Evolutionary conservation across 1,140 invertebrate species (phyloP).

Genomic region (Euschistus heros): DNA sequence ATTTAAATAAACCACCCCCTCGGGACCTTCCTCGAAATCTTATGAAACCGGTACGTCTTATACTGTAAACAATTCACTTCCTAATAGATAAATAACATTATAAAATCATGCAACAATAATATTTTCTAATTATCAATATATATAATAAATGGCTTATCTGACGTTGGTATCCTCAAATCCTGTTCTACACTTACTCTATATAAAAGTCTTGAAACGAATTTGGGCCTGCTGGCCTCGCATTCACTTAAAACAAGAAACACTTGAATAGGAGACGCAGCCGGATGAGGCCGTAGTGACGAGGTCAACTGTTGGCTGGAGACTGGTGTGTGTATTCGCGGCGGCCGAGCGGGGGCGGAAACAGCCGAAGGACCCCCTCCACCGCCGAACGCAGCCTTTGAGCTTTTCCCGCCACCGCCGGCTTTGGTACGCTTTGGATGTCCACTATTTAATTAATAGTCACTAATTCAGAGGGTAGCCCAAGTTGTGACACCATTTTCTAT

Average conservation of each 20-base stretch:
- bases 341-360: conserved; percentile 6
- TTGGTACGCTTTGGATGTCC: not conserved
- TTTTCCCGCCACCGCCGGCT: not conserved
- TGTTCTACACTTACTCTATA: conserved; percentile 1
- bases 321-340: not conserved
- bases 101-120: no score
- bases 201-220: not conserved
- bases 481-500: no score
- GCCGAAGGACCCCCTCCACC: not conserved
- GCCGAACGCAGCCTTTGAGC: not conserved
- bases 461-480: no score
- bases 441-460: no score
- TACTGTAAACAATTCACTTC: no score
- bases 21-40: no score
- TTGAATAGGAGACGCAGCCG: not conserved
- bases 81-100: no score
- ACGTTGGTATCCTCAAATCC: not conserved
- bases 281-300: not conserved
- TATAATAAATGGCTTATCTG: conserved; percentile 6
- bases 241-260: conserved; percentile 7
- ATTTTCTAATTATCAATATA: not conserved
- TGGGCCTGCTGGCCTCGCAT: conserved; percentile 7
- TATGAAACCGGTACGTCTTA: no score
- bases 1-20: conserved; percentile 10
- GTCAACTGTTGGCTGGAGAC: conserved; percentile 3